Evolutionary conservation across 2,888 invertebrate species (phyloP).

Genomic region (Drosophila robusta): DNA sequence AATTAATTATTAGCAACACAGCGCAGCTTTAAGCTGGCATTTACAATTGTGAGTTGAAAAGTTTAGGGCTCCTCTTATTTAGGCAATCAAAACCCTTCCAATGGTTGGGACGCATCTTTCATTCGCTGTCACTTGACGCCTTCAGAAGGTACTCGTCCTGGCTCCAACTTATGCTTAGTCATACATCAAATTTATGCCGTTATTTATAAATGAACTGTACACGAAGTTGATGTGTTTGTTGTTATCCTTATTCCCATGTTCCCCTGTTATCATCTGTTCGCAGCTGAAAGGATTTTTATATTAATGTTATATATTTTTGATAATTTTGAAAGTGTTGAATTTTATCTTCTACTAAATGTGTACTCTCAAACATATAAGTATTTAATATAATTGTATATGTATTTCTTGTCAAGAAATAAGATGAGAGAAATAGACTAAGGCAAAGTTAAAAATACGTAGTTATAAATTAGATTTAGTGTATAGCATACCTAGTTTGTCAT

Average conservation of each 20-base stretch:
- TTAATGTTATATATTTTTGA: too few species aligned
- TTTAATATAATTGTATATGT: too few species aligned
- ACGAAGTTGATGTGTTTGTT: constrained; percentile 72
- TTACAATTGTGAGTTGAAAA: constrained; percentile 7
- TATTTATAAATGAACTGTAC: constrained; percentile 76
- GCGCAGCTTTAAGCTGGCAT: background rate
- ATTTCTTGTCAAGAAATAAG: too few species aligned
- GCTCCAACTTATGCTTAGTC: constrained; percentile 58
- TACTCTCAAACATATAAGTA: too few species aligned
- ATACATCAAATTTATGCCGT: constrained; percentile 69
- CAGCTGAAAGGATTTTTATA: constrained; percentile 23
- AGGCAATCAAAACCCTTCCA: background rate
- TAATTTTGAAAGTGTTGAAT: too few species aligned
- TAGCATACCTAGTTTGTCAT: too few species aligned
- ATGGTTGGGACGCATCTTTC: constrained; percentile 4
- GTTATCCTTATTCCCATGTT: constrained; percentile 1
- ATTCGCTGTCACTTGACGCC: constrained; percentile 38
- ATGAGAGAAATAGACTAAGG: too few species aligned
- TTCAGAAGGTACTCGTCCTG: constrained; percentile 21
- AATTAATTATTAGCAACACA: constrained; percentile 42
- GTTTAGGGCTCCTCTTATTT: background rate
- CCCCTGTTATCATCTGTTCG: constrained; percentile 1
- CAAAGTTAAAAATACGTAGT: too few species aligned
- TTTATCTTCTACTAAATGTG: too few species aligned
- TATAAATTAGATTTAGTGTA: too few species aligned